Evolutionary conservation across 2,888 invertebrate genomes (phyloP), one percentile per base, ranked within the genome.

Genomic region (Esperia sulphurella): DNA sequence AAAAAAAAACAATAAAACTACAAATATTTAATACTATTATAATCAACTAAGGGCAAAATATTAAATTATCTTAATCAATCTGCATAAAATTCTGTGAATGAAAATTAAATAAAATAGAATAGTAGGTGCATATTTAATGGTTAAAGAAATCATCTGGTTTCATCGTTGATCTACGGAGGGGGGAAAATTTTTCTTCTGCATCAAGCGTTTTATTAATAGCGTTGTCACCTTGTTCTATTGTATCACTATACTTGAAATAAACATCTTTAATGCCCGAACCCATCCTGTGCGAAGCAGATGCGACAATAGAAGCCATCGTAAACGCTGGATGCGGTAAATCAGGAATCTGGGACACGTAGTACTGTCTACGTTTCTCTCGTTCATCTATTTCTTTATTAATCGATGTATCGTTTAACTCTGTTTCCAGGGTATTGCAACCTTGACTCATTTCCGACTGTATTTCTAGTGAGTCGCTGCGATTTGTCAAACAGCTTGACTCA

Each of bases 291-390:
- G 78, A 73, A 4, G 72, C 68, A 12, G 73, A 63, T 14, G 79
- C 64, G 48, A 83, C 75, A 49, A 83, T 75, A 0, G 72, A 67
- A 8, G 78, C 74, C 48, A 68, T 64, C 3, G 68, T 68, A 46
- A 61, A 54, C 13, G 75, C 64, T 6, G 79, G 79, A 55, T 76
- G 76, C 2, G 77, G 78, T 14, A 79, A 58, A 58, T 80, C 75
- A 8, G 74, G 75, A 28, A 79, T 74, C 61, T 78, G 21, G 21
- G 21, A 21, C 21, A 21, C 71, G 13, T 73, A 74, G 43, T 75
- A 10, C 35, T 14, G 30, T 10, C 13, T 6, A 33, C 0, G 33
- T 8, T 13, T 8, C 9, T 31, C 14, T 14, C 3, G 31, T 3
- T 29, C 13, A 29, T 21, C 21, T 5, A 21, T 21, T 21, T 21